Base-by-base conservation (phyloP, 2,888 invertebrate genomes). In the Helleia helle region DNA sequence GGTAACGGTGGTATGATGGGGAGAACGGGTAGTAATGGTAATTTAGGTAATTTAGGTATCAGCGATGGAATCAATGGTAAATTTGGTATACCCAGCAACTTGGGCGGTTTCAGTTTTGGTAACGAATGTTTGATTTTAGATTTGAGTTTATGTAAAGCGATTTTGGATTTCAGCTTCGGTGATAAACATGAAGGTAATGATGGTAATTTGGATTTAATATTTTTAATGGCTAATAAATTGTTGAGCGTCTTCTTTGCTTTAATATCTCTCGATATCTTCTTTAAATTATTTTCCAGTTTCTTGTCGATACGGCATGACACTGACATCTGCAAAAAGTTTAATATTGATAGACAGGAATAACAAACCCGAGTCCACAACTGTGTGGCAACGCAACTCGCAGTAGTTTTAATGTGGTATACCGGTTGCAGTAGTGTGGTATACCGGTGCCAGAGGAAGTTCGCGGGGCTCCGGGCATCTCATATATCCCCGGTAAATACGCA, bases 1-100 rank as follows among this genome's bases (percentile, higher is more conserved):
- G 54, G 56, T 49, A 38, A 6, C 18, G 53, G 44, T 3, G 60
- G 59, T 31, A 60, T 31, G 31, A 50, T 9, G 13, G 58, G 58
- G 36, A 54, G 36, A 3, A 49, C 39, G 8, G 56, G 55, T 17
- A 58, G 15, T 0, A 51, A 18, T 8, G 55, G 56, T 40, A 58
- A 48, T 46, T 53, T 50, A 29, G 39, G 41, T 14, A 50, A 1
- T 46, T 53, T 50, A 29, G 39, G 41, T 14, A 50, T 1, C n/a
- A 48, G 44, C n/a, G 52, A 46, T 17, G 49, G 46, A 4, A 56
- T 42, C 8, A 54, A 53, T 36, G 58, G 52, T 26, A 47, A 27
- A 5, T 29, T 48, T 24, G 50, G 46, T 38, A 54, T 26, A 12
- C 51, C 48, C 22, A 56, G 55, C 38, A 58, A 38, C 12, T 42